These are phyloP conservation scores for Mergus octosetaceus DNA, from an alignment of 2,797 vertebrate species.

Conservation along the genomic window DNA sequence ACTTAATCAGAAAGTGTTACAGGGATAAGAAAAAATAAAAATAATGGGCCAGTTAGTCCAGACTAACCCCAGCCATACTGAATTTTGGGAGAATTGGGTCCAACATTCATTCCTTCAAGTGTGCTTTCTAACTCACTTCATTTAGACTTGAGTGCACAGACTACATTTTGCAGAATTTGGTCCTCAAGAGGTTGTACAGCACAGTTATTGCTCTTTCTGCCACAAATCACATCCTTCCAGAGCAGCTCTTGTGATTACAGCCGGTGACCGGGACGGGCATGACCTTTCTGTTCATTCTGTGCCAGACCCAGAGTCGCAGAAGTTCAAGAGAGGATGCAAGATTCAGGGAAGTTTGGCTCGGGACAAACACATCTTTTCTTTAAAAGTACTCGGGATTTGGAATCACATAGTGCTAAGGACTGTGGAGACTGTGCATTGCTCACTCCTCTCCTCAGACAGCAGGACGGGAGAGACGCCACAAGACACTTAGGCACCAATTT, in stretches of 20 bases:
- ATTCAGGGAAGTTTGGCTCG: background rate
- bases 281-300: background rate
- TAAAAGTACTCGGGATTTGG: fast-evolving
- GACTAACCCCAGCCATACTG: background rate
- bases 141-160: background rate
- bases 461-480: fast-evolving
- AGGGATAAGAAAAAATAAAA: background rate
- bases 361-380: background rate
- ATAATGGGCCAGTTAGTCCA: background rate
- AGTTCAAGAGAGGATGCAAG: background rate
- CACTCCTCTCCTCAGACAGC: background rate
- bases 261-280: fast-evolving
- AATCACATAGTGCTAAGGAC: background rate
- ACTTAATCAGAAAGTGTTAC: background rate
- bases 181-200: fast-evolving
- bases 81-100: background rate
- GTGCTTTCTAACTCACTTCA: background rate
- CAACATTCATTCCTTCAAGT: background rate
- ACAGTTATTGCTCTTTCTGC: background rate
- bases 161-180: background rate
- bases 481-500: background rate
- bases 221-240: background rate
- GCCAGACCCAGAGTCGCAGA: background rate
- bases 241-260: fast-evolving
- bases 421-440: fast-evolving